Conservation (phyloP, 2,888 invertebrate species). For the Macrophya annulata region DNA sequence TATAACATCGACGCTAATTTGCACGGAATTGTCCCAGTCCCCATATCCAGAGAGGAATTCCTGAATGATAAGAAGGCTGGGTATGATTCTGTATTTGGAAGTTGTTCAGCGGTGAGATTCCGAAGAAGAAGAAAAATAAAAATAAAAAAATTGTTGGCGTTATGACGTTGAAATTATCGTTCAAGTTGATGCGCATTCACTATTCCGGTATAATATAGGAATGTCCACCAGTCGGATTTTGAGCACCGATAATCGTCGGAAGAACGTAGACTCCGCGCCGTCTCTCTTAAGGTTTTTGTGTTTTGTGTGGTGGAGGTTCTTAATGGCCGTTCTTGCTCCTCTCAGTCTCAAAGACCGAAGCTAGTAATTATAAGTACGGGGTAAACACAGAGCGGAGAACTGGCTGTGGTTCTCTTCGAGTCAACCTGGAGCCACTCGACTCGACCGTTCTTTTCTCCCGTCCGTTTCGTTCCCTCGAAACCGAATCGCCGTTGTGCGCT, state of each 20-base stretch:
- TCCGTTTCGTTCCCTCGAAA: slow-evolving; percentile 25
- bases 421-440: slow-evolving; percentile 61
- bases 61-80: neutral
- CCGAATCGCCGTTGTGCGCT: slow-evolving; percentile 25
- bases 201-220: neutral
- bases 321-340: slow-evolving; percentile 68
- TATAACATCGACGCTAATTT: neutral
- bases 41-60: neutral
- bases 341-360: slow-evolving; percentile 64
- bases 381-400: slow-evolving; percentile 75
- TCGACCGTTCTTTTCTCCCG: slow-evolving; percentile 72
- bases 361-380: slow-evolving; percentile 77
- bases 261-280: slow-evolving; percentile 2
- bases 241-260: slow-evolving; percentile 5
- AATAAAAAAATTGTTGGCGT: too few relatives aligned
- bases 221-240: slow-evolving; percentile 17
- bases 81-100: neutral
- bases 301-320: slow-evolving; percentile 55
- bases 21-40: neutral
- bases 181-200: neutral
- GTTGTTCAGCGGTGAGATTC: neutral
- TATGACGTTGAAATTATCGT: neutral
- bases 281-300: slow-evolving; percentile 46
- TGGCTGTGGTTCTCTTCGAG: slow-evolving; percentile 26
- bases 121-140: too few relatives aligned